phyloP scores from a whole-genome alignment of 2,113 vertebrate genomes.

The Rhea americana region DNA sequence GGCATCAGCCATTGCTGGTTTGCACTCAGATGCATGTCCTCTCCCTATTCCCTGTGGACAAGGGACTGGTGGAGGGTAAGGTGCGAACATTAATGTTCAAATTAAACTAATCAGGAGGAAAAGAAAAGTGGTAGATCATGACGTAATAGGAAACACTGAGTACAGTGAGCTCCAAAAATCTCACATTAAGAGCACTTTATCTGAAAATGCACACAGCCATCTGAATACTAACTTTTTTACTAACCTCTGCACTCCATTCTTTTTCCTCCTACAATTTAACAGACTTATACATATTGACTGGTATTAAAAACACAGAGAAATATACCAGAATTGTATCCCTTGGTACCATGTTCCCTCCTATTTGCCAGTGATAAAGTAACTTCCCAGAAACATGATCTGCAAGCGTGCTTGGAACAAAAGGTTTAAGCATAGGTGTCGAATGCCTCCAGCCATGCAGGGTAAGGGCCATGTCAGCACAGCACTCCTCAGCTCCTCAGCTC shows the following conservation, averaged over 20 bases:
- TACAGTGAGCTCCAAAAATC: not conserved
- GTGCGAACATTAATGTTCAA: not conserved
- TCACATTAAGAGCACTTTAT: not conserved
- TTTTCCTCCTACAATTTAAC: not conserved
- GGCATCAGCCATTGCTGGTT: constrained; percentile 71
- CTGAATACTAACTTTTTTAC: not conserved
- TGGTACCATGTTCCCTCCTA: not conserved
- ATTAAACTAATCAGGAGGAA: not conserved
- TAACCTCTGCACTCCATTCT: not conserved
- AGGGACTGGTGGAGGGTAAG: not conserved
- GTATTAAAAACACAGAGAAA: not conserved
- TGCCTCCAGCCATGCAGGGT: not conserved
- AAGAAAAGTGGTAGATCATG: not conserved
- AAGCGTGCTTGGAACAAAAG: not conserved
- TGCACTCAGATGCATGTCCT: constrained; percentile 54
- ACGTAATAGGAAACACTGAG: not conserved
- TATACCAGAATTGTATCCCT: not conserved
- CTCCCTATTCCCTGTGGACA: not conserved
- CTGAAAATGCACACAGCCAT: not conserved
- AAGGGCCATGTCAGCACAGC: constrained; percentile 36
- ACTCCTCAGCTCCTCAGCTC: constrained; percentile 11
- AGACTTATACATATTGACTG: fast-evolving
- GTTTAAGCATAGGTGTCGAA: not conserved
- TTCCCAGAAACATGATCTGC: constrained; percentile 2
- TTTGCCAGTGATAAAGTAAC: not conserved